These are phyloP conservation scores for Eucriotettix oculatus DNA, from an alignment of 2,888 invertebrate species.

Conservation along the genomic window DNA sequence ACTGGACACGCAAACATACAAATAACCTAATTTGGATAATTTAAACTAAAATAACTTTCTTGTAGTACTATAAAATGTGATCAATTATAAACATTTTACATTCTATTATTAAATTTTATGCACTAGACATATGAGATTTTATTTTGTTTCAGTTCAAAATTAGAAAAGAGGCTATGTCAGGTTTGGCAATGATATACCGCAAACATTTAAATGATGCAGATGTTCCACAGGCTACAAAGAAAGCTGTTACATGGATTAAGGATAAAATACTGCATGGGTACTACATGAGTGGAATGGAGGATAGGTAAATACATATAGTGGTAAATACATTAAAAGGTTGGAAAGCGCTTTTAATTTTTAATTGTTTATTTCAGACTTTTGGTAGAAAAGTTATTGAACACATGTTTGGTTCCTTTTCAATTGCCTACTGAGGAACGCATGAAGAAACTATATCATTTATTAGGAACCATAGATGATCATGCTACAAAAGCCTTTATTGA, in stretches of 20 bases:
- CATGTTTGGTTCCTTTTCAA: slow-evolving; percentile 87
- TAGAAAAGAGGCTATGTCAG: slow-evolving; percentile 87
- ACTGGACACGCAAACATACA: too few relatives aligned
- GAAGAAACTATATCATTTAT: slow-evolving; percentile 80
- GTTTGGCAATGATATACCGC: slow-evolving; percentile 84
- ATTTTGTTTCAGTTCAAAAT: slow-evolving; percentile 61
- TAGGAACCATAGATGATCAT: slow-evolving; percentile 88
- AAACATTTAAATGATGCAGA: slow-evolving; percentile 71
- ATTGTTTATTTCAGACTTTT: slow-evolving; percentile 34
- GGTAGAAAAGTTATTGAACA: slow-evolving; percentile 84
- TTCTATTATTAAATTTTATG: too few relatives aligned
- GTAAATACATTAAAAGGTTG: not conserved
- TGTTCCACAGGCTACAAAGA: slow-evolving; percentile 67
- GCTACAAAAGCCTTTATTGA: slow-evolving; percentile 88
- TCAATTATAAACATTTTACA: too few relatives aligned
- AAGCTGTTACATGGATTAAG: slow-evolving; percentile 89
- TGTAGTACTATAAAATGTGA: too few relatives aligned
- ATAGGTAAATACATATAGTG: slow-evolving; percentile 52
- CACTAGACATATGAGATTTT: too few relatives aligned
- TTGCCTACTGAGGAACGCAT: slow-evolving; percentile 72
- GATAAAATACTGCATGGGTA: slow-evolving; percentile 83
- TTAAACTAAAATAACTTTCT: too few relatives aligned
- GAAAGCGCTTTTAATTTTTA: not conserved
- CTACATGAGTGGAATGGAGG: slow-evolving; percentile 73
- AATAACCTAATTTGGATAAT: too few relatives aligned